A percentile compares a stretch with the other conserved stretches of the same genome.
phyloP scores from a whole-genome alignment of 2,797 vertebrate genomes.

The Holocentrus rufus region DNA sequence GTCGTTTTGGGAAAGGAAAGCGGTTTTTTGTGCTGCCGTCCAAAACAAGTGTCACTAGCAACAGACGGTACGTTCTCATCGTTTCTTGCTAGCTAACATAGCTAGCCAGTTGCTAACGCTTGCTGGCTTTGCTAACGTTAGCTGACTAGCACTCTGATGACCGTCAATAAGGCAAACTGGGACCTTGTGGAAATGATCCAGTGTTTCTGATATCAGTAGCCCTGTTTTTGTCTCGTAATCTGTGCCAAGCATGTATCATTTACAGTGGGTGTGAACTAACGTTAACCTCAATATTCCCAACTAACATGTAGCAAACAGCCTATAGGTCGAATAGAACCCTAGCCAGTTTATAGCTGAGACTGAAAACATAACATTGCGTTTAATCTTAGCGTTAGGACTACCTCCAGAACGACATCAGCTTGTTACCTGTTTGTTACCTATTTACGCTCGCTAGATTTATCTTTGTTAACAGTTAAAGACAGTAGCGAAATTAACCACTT shows the following conservation, averaged over 20 bases:
- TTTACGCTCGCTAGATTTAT: not conserved
- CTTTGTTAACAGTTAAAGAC: not conserved
- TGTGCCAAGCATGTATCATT: not conserved
- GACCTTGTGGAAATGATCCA: not conserved
- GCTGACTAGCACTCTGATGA: conserved; percentile 47
- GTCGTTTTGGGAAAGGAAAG: conserved; percentile 3
- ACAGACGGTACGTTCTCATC: conserved; percentile 78
- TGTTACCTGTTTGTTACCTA: too few species aligned
- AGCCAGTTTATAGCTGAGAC: not conserved
- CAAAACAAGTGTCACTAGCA: conserved; percentile 65
- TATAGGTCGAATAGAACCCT: not conserved
- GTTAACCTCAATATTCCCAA: conserved; percentile 12
- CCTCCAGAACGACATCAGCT: too few species aligned
- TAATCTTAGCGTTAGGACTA: not conserved
- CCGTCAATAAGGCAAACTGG: conserved; percentile 11
- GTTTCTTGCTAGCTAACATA: conserved; percentile 66
- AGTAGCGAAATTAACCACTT: not conserved
- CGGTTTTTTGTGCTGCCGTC: conserved; percentile 27
- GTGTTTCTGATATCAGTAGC: not conserved
- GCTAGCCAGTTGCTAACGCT: conserved; percentile 70
- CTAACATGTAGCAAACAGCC: conserved; percentile 22
- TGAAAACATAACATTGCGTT: not conserved
- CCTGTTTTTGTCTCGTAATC: not conserved
- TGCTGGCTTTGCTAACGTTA: conserved; percentile 56
- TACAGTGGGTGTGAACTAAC: not conserved